These are phyloP conservation scores for Myanophis thanlyinensis DNA, from an alignment of 2,113 vertebrate species.

Conservation along the genomic window DNA sequence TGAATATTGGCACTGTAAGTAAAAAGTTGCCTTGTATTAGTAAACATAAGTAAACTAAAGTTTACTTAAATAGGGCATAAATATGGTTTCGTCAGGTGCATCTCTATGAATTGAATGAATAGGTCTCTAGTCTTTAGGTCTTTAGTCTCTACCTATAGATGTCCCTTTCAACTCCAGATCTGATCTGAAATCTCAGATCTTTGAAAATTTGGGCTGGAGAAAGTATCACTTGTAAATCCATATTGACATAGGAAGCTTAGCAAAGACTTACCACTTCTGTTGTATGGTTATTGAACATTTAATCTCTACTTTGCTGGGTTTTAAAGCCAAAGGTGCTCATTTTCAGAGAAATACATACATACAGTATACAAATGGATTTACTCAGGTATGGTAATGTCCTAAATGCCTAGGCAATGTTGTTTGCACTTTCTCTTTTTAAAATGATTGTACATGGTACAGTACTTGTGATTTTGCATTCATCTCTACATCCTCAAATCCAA, in stretches of 20 bases:
- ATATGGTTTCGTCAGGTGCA: neutral
- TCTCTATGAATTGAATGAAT: neutral
- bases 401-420: neutral
- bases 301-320: neutral
- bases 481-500: slow-evolving; percentile 9
- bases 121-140: no score
- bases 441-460: neutral
- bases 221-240: neutral
- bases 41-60: neutral
- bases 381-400: neutral
- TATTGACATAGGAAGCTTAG: neutral
- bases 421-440: neutral
- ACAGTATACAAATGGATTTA: neutral
- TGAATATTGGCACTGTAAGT: neutral
- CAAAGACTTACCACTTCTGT: neutral
- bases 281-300: neutral
- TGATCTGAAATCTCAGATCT: neutral
- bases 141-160: neutral
- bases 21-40: neutral
- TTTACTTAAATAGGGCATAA: no score
- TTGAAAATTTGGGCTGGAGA: neutral
- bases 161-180: neutral
- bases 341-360: neutral
- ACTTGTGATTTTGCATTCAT: neutral
- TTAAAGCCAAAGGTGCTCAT: neutral